Conservation (phyloP, 2,113 vertebrate species). For the Sardina pilchardus region DNA sequence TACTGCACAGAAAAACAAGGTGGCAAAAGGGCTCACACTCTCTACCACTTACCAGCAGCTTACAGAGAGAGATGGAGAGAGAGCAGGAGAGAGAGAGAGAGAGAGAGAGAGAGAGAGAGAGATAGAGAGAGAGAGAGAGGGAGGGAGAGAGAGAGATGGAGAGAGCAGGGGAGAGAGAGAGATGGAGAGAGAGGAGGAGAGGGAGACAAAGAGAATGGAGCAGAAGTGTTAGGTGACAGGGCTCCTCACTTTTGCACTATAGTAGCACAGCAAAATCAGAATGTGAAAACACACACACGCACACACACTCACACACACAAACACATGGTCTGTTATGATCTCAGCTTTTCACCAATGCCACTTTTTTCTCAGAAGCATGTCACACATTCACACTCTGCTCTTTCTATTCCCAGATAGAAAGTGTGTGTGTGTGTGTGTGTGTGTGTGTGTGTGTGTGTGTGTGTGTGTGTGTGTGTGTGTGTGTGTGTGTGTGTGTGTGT, state of each 20-base stretch:
- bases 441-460: neutral
- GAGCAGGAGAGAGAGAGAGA: neutral
- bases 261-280: too few relatives aligned
- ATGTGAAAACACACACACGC: neutral
- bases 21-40: neutral
- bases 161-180: too few relatives aligned
- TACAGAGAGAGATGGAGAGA: neutral
- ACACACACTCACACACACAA: neutral
- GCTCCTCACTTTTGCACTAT: too few relatives aligned
- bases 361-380: constrained; percentile 18
- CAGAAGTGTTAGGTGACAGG: neutral
- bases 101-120: neutral
- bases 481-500: neutral
- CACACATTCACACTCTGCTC: constrained; percentile 13
- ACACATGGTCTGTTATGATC: constrained; percentile 26
- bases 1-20: neutral
- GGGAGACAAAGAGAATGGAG: neutral
- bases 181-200: neutral
- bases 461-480: neutral
- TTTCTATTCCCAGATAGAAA: too few relatives aligned
- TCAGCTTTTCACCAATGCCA: constrained; percentile 1
- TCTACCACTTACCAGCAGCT: neutral
- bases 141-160: neutral
- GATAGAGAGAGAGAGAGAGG: too few relatives aligned
- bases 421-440: too few relatives aligned